Evolutionary conservation across 2,113 vertebrate genomes (phyloP).

Genomic region (Halcyon senegalensis): DNA sequence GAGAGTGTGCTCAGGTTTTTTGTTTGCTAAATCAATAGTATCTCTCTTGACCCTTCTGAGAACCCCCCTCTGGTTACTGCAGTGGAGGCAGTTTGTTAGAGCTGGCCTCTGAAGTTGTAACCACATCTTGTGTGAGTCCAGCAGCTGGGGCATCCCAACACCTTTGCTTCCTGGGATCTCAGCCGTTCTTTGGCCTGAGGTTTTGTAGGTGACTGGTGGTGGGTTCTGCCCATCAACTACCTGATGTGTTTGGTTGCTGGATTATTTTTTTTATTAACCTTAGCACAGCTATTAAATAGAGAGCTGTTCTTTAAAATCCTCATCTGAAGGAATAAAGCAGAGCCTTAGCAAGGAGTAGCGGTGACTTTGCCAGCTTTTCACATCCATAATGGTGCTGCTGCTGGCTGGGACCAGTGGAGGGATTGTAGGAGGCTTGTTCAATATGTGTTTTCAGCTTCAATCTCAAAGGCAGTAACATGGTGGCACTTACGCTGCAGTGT

Average conservation of each 20-base stretch:
- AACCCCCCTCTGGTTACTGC: not conserved
- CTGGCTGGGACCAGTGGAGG: not conserved
- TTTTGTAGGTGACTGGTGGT: not conserved
- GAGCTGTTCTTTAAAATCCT: not conserved
- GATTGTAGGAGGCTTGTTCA: not conserved
- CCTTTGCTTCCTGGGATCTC: not conserved
- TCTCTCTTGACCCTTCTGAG: not conserved
- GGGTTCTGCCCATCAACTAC: not conserved
- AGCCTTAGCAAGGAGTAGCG: not conserved
- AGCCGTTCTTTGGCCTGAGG: accelerated
- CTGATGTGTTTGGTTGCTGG: accelerated
- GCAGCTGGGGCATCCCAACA: not conserved
- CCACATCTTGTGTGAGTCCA: accelerated
- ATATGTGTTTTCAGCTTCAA: not conserved
- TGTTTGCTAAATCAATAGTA: not conserved
- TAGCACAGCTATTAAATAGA: not conserved
- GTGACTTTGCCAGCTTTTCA: not conserved
- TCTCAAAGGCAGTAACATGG: not conserved
- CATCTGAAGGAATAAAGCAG: not conserved
- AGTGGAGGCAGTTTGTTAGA: not conserved
- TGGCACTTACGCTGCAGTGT: not conserved
- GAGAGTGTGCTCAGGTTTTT: not conserved
- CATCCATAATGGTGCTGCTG: not conserved
- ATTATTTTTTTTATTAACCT: not conserved
- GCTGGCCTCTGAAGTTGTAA: not conserved